Base-by-base conservation (phyloP, 2,797 vertebrate genomes). In the Semaprochilodus insignis region DNA sequence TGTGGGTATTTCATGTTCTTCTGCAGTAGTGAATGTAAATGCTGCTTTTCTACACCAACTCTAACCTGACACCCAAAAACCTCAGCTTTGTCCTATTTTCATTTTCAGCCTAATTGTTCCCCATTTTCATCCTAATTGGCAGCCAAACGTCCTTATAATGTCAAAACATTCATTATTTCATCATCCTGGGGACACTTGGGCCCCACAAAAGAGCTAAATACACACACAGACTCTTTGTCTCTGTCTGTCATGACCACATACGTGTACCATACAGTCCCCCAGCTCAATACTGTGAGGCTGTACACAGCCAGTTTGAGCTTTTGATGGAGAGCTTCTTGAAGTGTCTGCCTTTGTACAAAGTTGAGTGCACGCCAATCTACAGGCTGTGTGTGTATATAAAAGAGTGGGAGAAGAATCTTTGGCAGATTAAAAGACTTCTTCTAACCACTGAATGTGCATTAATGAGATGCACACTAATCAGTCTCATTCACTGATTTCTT, bases 251-350 rank as follows among this genome's bases (percentile, higher is more conserved):
- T 72, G 78, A 79, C 82, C 70, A 51, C 66, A 65, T 78, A 76
- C 23, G 51, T 55, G 83, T 62, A 77, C 77, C 77, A 74, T 31
- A 36, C 66, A 72, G 51, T 55, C 34, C 62, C 48, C 17, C 4
- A 81, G 59, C n/a, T 52, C 52, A 77, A 76, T 31, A 77, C 51
- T 72, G 59, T 75, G 54, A 70, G 71, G 70, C 57, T 34, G 67
- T 78, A 52, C 72, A 78, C 63, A 77, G 62, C 67, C 67, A 79
- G 21, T 80, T 66, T 67, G 69, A 51, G 79, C 67, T 65, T 82
- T 71, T 82, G 80, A 85, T 80, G 63, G 77, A 79, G 80, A 85
- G 71, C 71, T 78, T 78, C 80, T 85, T 85, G 55, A 79, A 74
- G 75, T 82, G 75, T 81, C 65, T 63, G 76, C 16, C 80, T 82